phyloP scores from a whole-genome alignment of 2,797 vertebrate genomes.

The Limosa lapponica region DNA sequence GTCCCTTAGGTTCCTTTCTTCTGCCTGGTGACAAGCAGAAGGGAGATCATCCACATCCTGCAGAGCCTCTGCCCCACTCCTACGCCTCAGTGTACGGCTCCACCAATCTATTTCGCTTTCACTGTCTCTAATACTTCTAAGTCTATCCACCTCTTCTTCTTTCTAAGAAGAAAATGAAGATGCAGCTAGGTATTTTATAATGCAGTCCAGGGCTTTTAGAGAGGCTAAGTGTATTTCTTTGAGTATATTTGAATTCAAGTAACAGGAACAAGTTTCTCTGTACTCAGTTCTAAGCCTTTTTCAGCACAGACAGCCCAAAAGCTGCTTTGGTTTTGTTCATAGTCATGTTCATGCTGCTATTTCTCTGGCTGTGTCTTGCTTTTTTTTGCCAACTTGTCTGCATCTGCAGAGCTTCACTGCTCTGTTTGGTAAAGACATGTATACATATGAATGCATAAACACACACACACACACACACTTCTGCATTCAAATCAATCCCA shows the following conservation, averaged over 20 bases:
- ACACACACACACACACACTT: neutral
- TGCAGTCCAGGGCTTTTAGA: neutral
- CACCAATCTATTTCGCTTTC: too few relatives aligned
- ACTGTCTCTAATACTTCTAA: too few relatives aligned
- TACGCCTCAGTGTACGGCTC: too few relatives aligned
- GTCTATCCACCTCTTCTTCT: too few relatives aligned
- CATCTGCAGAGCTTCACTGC: neutral
- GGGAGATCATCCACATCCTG: too few relatives aligned
- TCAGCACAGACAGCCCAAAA: neutral
- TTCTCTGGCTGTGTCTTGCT: neutral
- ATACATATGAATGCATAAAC: neutral
- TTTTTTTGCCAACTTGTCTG: neutral
- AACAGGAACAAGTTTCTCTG: neutral
- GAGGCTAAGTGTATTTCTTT: neutral
- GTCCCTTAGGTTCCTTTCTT: too few relatives aligned
- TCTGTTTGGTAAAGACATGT: neutral
- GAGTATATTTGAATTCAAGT: neutral
- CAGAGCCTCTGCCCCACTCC: too few relatives aligned
- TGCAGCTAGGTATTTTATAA: neutral
- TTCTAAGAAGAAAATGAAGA: neutral
- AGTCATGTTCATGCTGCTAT: accelerated
- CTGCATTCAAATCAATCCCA: neutral
- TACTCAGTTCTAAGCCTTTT: neutral
- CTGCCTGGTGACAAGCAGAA: too few relatives aligned
- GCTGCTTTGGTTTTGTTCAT: neutral